Evolutionary conservation across 2,888 invertebrate species (phyloP).

Genomic region (Mellilla xanthometata): DNA sequence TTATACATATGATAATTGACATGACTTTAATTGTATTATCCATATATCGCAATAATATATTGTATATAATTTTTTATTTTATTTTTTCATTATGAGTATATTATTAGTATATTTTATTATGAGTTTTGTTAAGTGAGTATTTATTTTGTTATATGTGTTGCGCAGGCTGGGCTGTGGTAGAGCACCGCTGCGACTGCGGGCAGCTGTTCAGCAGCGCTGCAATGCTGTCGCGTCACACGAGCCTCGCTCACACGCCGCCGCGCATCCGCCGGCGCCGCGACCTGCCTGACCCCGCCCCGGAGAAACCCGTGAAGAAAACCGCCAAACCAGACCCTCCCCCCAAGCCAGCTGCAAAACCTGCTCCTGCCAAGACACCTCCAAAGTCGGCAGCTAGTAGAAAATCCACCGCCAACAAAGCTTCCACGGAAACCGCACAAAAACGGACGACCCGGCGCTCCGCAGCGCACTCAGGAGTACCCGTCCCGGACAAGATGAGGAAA

Average conservation of each 20-base stretch:
- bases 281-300: constrained; percentile 55
- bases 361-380: constrained; percentile 23
- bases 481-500: constrained; percentile 66
- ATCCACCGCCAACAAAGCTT: constrained; percentile 16
- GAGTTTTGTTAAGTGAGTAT: too few species aligned
- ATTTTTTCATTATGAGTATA: too few species aligned
- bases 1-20: too few species aligned
- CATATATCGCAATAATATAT: too few species aligned
- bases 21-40: too few species aligned
- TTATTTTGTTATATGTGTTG: too few species aligned
- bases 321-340: constrained; percentile 16
- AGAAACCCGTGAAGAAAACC: constrained; percentile 39
- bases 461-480: constrained; percentile 63
- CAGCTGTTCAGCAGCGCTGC: constrained; percentile 72
- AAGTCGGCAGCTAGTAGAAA: constrained; percentile 22
- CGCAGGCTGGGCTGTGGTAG: constrained; percentile 37
- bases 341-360: constrained; percentile 23
- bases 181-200: constrained; percentile 80
- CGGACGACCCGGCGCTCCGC: constrained; percentile 41
- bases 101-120: too few species aligned
- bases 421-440: constrained; percentile 15
- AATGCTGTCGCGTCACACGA: constrained; percentile 65
- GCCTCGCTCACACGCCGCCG: constrained; percentile 76
- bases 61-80: too few species aligned
- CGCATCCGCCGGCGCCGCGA: constrained; percentile 66